These are phyloP conservation scores for Neogale vison DNA, from an alignment of 2,113 vertebrate genomes.

Conservation along the genomic window DNA sequence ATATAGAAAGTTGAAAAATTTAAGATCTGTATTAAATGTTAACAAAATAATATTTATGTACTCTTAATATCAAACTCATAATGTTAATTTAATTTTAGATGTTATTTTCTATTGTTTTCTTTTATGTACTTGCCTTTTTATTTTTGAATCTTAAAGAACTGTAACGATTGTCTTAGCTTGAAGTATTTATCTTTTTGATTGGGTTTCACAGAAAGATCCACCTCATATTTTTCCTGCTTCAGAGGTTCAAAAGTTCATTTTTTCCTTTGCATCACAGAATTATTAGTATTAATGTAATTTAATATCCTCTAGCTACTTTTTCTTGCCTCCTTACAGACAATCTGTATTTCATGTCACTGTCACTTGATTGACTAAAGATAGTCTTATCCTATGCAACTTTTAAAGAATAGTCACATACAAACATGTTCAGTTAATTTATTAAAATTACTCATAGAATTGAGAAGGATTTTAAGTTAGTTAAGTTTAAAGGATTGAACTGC, in stretches of 20 bases:
- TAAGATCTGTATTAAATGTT: not conserved
- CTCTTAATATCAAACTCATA: not conserved
- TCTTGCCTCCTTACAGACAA: slow-evolving; percentile 36
- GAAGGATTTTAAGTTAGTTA: not conserved
- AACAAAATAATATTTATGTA: not conserved
- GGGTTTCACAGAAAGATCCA: slow-evolving; percentile 70
- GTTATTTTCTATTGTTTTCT: slow-evolving; percentile 44
- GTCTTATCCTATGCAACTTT: not conserved
- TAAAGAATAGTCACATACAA: not conserved
- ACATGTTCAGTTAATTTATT: not conserved
- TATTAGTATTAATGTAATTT: slow-evolving; percentile 49
- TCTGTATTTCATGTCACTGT: not conserved
- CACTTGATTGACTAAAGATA: not conserved
- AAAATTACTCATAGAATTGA: not conserved
- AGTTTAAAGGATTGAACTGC: not conserved
- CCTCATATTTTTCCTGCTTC: not conserved
- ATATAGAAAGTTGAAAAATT: not conserved
- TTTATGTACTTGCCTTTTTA: slow-evolving; percentile 39
- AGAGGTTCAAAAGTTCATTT: not conserved
- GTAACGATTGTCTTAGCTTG: slow-evolving; percentile 53
- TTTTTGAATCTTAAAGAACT: slow-evolving; percentile 51
- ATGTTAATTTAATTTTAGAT: not conserved
- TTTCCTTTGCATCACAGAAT: slow-evolving; percentile 58
- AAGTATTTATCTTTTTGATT: slow-evolving; percentile 75
- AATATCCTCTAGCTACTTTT: not conserved